Conservation (phyloP, 2,797 vertebrate genomes). For the Okamejei kenojei region DNA sequence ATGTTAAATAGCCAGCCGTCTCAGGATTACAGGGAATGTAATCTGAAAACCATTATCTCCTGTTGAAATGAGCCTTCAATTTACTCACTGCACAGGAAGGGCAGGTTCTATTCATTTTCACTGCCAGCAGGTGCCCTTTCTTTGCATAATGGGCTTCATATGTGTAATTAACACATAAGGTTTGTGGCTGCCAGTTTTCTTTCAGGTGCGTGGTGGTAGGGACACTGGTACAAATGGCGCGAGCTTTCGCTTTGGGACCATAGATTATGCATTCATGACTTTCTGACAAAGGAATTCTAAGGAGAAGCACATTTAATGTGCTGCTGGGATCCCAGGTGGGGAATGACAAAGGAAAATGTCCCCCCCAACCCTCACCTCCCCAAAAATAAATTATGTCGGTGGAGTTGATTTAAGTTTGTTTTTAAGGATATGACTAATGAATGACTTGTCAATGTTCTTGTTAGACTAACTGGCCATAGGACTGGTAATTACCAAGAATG, state of each 20-base stretch:
- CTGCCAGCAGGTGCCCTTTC: constrained; percentile 86
- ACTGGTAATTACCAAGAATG: constrained; percentile 68
- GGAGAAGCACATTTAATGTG: constrained; percentile 43
- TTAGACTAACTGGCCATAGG: constrained; percentile 49
- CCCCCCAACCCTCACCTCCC: neutral
- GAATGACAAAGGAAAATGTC: constrained; percentile 48
- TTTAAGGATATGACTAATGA: neutral
- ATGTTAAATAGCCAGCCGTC: constrained; percentile 67
- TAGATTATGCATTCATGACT: constrained; percentile 52
- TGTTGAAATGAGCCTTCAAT: constrained; percentile 64
- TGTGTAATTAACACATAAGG: constrained; percentile 91
- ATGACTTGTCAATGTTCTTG: constrained; percentile 54
- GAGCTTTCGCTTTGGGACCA: constrained; percentile 47
- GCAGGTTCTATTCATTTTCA: constrained; percentile 77
- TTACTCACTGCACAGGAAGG: constrained; percentile 63
- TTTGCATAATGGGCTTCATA: constrained; percentile 83
- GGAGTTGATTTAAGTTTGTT: constrained; percentile 41
- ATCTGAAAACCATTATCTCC: constrained; percentile 71
- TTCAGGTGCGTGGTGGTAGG: constrained; percentile 63
- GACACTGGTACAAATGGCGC: constrained; percentile 49
- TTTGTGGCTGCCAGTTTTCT: constrained; percentile 57
- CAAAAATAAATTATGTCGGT: constrained; percentile 42
- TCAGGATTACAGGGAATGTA: constrained; percentile 57
- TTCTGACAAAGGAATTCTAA: constrained; percentile 54
- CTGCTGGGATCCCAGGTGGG: constrained; percentile 50